A percentile compares a stretch with the other conserved stretches of the same genome.
Evolutionary conservation across 2,797 vertebrate species (phyloP).

Genomic region (Gymnopithys bicolor): DNA sequence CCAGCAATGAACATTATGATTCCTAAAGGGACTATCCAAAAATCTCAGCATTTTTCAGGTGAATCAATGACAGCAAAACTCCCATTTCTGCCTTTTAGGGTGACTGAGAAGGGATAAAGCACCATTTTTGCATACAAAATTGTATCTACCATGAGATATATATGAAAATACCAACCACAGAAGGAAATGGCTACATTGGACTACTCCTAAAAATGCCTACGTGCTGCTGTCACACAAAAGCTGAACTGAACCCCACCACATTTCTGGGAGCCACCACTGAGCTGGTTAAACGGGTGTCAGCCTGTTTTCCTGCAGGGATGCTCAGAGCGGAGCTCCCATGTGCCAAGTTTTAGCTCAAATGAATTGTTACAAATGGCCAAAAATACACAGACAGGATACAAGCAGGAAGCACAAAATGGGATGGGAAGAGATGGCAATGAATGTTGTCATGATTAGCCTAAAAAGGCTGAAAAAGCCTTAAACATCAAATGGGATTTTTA

Average conservation of each 20-base stretch:
- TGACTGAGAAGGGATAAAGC: background rate
- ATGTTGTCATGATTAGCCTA: background rate
- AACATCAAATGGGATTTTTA: background rate
- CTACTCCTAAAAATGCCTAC: background rate
- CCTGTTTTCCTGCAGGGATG: background rate
- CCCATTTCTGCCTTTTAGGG: background rate
- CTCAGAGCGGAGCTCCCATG: background rate
- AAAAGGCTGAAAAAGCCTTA: background rate
- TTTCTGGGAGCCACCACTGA: background rate
- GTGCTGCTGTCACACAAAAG: background rate
- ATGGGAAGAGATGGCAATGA: conserved; percentile 11
- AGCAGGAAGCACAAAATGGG: conserved; percentile 10
- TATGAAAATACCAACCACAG: background rate
- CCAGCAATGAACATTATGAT: rapidly evolving
- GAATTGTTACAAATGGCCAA: conserved; percentile 47
- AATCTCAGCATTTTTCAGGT: background rate
- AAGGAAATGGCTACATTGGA: background rate
- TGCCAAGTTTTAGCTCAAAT: conserved; percentile 13
- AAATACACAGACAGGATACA: conserved; percentile 38
- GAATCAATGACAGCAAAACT: background rate
- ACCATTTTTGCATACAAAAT: background rate
- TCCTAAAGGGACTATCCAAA: background rate
- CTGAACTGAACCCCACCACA: background rate
- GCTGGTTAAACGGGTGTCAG: background rate
- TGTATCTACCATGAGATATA: background rate